Conservation (phyloP, 2,797 vertebrate species). For the Synanceia verrucosa region DNA sequence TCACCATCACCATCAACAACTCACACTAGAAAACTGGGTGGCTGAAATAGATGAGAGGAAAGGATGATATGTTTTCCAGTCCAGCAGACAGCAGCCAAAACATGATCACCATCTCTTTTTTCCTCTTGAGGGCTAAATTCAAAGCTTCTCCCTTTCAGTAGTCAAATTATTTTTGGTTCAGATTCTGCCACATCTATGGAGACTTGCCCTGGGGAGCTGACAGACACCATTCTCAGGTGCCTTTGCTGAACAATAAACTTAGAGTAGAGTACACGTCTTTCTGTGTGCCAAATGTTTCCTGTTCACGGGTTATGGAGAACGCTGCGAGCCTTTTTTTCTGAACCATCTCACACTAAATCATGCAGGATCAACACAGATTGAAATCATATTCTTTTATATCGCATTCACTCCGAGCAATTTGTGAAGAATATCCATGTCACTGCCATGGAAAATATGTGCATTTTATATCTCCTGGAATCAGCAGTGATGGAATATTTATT, state of each 20-base stretch:
- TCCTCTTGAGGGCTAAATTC: conserved; percentile 29
- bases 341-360: conserved; percentile 24
- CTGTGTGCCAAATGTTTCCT: conserved; percentile 10
- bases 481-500: conserved; percentile 15
- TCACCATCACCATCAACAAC: neutral
- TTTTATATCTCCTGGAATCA: conserved; percentile 13
- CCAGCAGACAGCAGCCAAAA: conserved; percentile 34
- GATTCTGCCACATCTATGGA: conserved; percentile 28
- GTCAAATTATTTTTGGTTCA: conserved; percentile 1
- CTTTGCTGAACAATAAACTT: conserved; percentile 26
- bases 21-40: neutral
- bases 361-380: neutral
- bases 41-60: conserved; percentile 20
- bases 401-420: conserved; percentile 6
- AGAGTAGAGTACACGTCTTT: conserved; percentile 1
- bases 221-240: conserved; percentile 46
- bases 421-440: conserved; percentile 1
- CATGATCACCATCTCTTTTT: conserved; percentile 26
- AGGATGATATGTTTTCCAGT: conserved; percentile 5
- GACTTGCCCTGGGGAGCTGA: conserved; percentile 19
- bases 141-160: conserved; percentile 33
- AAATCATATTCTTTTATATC: conserved; percentile 26
- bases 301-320: conserved; percentile 18
- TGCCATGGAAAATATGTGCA: conserved; percentile 8
- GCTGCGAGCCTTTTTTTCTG: conserved; percentile 18